These are phyloP conservation scores for Hemistola chrysoprasaria DNA, from an alignment of 2,888 invertebrate species.

Conservation along the genomic window DNA sequence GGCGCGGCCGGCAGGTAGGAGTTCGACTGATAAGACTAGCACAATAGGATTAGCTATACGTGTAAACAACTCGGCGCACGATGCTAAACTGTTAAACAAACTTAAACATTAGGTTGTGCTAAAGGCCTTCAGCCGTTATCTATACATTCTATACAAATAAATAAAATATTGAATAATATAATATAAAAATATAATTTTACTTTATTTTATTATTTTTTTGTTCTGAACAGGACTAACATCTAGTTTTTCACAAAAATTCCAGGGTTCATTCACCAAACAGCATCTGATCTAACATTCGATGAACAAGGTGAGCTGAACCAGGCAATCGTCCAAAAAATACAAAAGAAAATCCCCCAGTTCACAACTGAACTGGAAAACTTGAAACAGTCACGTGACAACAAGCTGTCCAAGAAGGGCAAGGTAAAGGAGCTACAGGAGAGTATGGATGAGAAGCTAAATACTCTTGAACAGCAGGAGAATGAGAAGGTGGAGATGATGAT, in stretches of 20 bases:
- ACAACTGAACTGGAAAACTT: slow-evolving; percentile 53
- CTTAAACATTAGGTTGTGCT: too few relatives aligned
- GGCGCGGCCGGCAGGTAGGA: too few relatives aligned
- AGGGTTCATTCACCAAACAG: slow-evolving; percentile 66
- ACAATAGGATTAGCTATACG: too few relatives aligned
- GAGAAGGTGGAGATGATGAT: slow-evolving; percentile 69
- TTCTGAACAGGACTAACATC: too few relatives aligned
- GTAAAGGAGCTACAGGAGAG: slow-evolving; percentile 57
- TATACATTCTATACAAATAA: too few relatives aligned
- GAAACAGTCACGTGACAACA: slow-evolving; percentile 35
- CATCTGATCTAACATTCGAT: slow-evolving; percentile 62
- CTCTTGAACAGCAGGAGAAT: slow-evolving; percentile 61
- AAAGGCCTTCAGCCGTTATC: too few relatives aligned
- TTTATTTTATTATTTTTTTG: too few relatives aligned
- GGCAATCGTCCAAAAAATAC: slow-evolving; percentile 61
- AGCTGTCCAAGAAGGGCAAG: slow-evolving; percentile 43
- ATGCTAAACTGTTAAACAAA: too few relatives aligned
- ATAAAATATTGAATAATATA: too few relatives aligned
- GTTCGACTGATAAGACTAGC: too few relatives aligned
- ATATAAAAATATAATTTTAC: too few relatives aligned
- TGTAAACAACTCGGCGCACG: too few relatives aligned
- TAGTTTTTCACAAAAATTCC: slow-evolving; percentile 34
- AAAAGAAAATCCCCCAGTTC: slow-evolving; percentile 56
- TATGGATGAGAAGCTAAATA: slow-evolving; percentile 59
- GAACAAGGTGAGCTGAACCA: slow-evolving; percentile 71